Conservation (phyloP, 1,140 invertebrate species). For the Lepidurus arcticus region DNA sequence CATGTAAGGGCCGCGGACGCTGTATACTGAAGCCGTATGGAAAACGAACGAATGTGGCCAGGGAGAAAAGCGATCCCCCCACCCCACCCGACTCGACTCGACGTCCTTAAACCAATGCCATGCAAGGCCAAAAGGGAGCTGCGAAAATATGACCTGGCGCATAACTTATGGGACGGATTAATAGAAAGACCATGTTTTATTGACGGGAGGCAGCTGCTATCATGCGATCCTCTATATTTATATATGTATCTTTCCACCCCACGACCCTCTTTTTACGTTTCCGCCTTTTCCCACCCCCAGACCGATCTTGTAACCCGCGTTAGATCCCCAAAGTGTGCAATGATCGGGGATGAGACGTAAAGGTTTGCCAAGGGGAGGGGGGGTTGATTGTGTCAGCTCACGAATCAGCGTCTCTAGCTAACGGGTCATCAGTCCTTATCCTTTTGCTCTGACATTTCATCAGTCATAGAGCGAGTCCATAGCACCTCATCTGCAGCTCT, state of each 20-base stretch:
- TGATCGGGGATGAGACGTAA: background rate
- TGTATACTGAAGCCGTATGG: background rate
- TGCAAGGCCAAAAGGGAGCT: background rate
- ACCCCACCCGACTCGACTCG: background rate
- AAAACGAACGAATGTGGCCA: background rate
- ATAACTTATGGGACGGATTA: slow-evolving; percentile 30
- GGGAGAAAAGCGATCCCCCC: background rate
- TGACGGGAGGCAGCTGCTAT: slow-evolving; percentile 24
- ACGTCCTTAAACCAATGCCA: background rate
- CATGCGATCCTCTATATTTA: slow-evolving; percentile 13
- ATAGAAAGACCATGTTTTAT: slow-evolving; percentile 33
- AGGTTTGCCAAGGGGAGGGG: background rate
- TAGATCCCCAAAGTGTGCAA: too few species aligned
- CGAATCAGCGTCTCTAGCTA: background rate
- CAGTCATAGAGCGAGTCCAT: background rate
- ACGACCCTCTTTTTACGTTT: background rate
- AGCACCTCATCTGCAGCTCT: background rate
- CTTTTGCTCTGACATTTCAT: background rate
- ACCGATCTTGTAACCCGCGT: background rate
- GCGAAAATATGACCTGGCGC: slow-evolving; percentile 29
- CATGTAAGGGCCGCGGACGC: background rate
- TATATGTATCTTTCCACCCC: slow-evolving; percentile 1
- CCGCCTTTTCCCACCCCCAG: background rate
- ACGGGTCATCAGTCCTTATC: slow-evolving; percentile 1
- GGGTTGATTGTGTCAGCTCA: slow-evolving; percentile 9